Percentiles rank a stretch among this genome's conserved stretches.
Evolutionary conservation across 2,888 invertebrate genomes (phyloP).

Genomic region (Callyntrura guangdongensis): DNA sequence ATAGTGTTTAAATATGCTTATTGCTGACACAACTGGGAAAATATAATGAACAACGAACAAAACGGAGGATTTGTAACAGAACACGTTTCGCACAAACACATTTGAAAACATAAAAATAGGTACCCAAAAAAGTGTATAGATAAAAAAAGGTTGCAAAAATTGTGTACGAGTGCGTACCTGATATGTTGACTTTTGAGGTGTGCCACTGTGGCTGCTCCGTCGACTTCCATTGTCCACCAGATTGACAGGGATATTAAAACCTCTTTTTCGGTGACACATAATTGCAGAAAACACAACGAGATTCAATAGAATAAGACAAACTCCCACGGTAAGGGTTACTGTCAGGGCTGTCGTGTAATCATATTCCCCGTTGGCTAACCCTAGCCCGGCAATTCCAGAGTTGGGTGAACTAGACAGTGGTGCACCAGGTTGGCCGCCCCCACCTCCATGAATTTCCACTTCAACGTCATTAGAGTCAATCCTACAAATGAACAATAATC

Average conservation of each 20-base stretch:
- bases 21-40: constrained; percentile 27
- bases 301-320: constrained; percentile 84
- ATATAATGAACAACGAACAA: constrained; percentile 42
- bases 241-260: constrained; percentile 81
- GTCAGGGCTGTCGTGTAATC: constrained; percentile 85
- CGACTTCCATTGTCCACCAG: constrained; percentile 81
- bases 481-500: constrained; percentile 48
- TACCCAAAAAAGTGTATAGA: not conserved
- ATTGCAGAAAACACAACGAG: constrained; percentile 85
- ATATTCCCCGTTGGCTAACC: constrained; percentile 81
- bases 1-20: constrained; percentile 15
- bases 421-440: constrained; percentile 77
- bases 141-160: not conserved
- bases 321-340: constrained; percentile 84
- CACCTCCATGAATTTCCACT: constrained; percentile 81
- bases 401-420: constrained; percentile 77
- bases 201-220: constrained; percentile 82
- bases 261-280: constrained; percentile 85
- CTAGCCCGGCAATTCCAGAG: constrained; percentile 69
- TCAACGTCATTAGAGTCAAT: constrained; percentile 83
- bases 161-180: constrained; percentile 70
- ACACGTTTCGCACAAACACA: too few species aligned
- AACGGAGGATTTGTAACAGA: not conserved
- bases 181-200: constrained; percentile 83
- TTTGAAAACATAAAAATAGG: too few species aligned